A percentile compares a stretch with the other conserved stretches of the same genome.
Evolutionary conservation across 2,888 invertebrate species (phyloP).

Genomic region (Catocala nupta): DNA sequence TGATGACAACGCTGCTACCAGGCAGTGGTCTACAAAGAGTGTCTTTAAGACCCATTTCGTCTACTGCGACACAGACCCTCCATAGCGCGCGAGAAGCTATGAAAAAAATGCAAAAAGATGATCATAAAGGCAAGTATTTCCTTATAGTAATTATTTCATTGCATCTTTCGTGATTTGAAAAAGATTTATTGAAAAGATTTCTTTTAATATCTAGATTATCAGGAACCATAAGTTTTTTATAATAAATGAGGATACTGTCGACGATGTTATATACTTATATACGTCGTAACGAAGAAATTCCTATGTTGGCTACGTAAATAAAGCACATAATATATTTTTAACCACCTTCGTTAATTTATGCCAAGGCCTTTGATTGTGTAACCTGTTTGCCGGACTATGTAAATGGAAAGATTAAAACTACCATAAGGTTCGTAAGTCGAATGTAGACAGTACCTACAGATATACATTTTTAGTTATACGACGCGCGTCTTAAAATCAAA

Average conservation of each 20-base stretch:
- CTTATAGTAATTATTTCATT: too few species aligned
- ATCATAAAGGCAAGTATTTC: constrained; percentile 64
- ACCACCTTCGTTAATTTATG: constrained; percentile 23
- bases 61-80: constrained; percentile 63
- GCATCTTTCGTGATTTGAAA: too few species aligned
- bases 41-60: constrained; percentile 71
- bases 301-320: neutral
- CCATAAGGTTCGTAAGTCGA: constrained; percentile 43
- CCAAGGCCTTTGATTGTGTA: constrained; percentile 56
- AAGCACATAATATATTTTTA: constrained; percentile 9
- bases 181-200: too few species aligned
- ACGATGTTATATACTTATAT: neutral
- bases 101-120: constrained; percentile 67
- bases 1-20: constrained; percentile 74
- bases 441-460: constrained; percentile 10
- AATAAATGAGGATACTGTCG: too few species aligned
- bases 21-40: constrained; percentile 82
- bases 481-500: constrained; percentile 41
- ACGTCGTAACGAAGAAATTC: neutral
- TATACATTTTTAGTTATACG: neutral
- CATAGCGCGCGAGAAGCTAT: constrained; percentile 66
- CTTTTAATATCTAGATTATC: too few species aligned
- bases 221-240: too few species aligned
- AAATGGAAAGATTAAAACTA: constrained; percentile 56
- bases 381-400: constrained; percentile 62